phyloP scores from a whole-genome alignment of 37 sponge, comb jelly and placozoan genomes.

The Aphrocallistes beatrix region DNA sequence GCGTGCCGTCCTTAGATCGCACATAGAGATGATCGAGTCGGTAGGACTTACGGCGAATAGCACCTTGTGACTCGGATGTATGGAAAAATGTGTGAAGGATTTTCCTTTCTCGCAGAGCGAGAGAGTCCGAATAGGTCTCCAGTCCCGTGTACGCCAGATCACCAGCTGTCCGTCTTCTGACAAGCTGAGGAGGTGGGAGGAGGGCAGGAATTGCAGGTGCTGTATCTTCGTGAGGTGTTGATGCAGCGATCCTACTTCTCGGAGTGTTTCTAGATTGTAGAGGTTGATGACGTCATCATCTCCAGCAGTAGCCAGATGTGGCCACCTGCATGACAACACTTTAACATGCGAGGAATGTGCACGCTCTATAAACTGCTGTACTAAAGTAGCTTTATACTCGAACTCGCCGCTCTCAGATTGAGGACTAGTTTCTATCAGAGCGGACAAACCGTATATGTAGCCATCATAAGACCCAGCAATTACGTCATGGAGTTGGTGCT shows the following conservation, averaged over 20 bases:
- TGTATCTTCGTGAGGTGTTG: slow-evolving; percentile 6
- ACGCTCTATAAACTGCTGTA: background rate
- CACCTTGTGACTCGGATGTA: background rate
- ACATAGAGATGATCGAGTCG: background rate
- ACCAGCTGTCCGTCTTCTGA: slow-evolving; percentile 8
- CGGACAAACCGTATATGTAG: slow-evolving; percentile 1
- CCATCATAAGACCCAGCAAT: slow-evolving; percentile 1
- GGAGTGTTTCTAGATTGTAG: background rate
- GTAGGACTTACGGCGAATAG: background rate
- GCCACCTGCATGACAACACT: slow-evolving; percentile 17
- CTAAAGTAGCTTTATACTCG: background rate
- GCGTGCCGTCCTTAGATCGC: slow-evolving; percentile 6
- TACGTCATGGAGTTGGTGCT: background rate
- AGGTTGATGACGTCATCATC: background rate
- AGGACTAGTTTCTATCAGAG: background rate
- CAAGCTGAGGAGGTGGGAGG: background rate
- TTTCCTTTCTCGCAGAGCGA: slow-evolving; percentile 1
- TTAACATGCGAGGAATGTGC: background rate
- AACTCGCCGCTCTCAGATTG: background rate
- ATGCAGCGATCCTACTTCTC: background rate
- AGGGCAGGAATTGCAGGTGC: background rate
- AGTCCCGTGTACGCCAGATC: background rate
- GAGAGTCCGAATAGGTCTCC: background rate
- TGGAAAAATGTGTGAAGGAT: background rate
- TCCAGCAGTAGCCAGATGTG: slow-evolving; percentile 8